Conservation (phyloP, 2,888 invertebrate genomes). For the Cephus spinipes region DNA sequence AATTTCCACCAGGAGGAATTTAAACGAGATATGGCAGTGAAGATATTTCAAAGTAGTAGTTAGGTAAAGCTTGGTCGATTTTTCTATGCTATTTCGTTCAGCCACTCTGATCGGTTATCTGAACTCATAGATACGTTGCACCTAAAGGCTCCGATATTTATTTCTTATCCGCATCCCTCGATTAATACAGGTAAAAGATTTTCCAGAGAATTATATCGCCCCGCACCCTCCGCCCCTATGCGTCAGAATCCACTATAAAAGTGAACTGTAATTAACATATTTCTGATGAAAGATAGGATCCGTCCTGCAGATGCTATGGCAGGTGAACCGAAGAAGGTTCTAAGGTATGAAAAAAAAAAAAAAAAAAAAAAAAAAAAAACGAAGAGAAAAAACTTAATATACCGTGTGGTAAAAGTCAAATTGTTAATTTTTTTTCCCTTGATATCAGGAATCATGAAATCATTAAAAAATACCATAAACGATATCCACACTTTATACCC, state of each 20-base stretch:
- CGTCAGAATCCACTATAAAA: neutral
- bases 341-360: constrained; percentile 15
- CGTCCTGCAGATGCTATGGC: constrained; percentile 23
- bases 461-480: neutral
- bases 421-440: neutral
- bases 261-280: constrained; percentile 43
- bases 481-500: neutral
- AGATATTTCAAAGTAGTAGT: neutral
- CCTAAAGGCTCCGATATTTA: neutral
- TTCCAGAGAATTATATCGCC: neutral
- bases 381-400: constrained; percentile 9
- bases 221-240: neutral
- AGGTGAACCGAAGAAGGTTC: constrained; percentile 12
- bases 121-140: neutral
- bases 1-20: neutral
- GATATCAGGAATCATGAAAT: neutral
- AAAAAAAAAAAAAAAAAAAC: constrained; percentile 21
- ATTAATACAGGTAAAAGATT: neutral
- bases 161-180: neutral
- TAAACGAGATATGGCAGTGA: neutral
- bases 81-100: too few relatives aligned
- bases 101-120: neutral
- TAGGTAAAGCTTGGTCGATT: neutral
- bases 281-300: constrained; percentile 40
- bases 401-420: neutral